These are phyloP conservation scores for Delichon dasypus DNA, from an alignment of 2,797 vertebrate genomes.

Conservation along the genomic window DNA sequence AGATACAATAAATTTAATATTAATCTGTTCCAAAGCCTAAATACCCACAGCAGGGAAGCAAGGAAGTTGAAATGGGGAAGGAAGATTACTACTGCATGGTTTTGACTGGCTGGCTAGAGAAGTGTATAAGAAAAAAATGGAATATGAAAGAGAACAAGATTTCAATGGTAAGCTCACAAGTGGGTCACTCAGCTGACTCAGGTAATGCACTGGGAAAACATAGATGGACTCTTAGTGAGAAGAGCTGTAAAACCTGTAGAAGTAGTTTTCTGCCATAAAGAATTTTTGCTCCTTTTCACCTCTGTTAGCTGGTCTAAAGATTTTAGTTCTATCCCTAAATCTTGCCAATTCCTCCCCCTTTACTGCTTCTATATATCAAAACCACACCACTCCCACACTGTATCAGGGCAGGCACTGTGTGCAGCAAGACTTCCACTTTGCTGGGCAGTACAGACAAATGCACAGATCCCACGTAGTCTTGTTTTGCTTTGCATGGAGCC, in stretches of 20 bases:
- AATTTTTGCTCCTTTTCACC: not conserved
- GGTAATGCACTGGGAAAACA: not conserved
- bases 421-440: not conserved
- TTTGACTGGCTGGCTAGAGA: not conserved
- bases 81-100: not conserved
- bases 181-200: not conserved
- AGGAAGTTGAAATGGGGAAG: not conserved
- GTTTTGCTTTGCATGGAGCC: not conserved
- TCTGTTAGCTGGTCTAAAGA: not conserved
- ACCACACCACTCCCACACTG: not conserved
- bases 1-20: not conserved
- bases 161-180: not conserved
- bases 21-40: not conserved
- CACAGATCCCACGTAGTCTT: not conserved
- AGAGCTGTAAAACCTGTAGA: not conserved
- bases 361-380: not conserved
- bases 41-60: not conserved
- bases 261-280: not conserved
- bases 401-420: rapidly evolving
- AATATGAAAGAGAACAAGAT: not conserved
- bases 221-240: not conserved
- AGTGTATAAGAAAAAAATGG: not conserved
- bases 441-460: not conserved
- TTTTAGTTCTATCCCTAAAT: not conserved
- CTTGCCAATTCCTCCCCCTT: not conserved